These are phyloP conservation scores for Microctonus hyperodae DNA, from an alignment of 2,888 invertebrate genomes.

Conservation along the genomic window DNA sequence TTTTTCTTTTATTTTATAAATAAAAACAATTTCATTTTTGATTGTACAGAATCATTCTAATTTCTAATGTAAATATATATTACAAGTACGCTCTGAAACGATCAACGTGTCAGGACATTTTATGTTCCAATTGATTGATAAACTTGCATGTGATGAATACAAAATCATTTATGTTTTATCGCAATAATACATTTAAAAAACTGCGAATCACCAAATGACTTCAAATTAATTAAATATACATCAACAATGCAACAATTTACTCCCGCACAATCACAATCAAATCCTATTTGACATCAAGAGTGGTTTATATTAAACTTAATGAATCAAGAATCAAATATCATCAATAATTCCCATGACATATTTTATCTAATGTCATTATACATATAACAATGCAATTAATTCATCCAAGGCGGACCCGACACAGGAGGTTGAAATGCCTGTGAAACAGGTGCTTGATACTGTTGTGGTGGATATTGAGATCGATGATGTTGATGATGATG, in stretches of 20 bases:
- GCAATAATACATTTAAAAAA: not conserved
- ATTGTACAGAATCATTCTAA: conserved; percentile 38
- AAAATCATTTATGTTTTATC: not conserved
- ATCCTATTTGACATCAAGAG: not conserved
- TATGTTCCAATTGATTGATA: conserved; percentile 9
- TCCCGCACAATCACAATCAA: not conserved
- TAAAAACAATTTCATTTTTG: conserved; percentile 40
- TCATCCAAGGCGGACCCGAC: conserved; percentile 54
- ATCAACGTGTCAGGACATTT: conserved; percentile 12
- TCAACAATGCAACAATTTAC: not conserved
- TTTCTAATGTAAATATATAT: conserved; percentile 30
- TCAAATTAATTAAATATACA: not conserved
- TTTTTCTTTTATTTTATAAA: conserved; percentile 28
- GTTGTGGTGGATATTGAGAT: conserved; percentile 45
- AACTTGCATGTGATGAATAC: conserved; percentile 23
- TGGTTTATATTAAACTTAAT: not conserved
- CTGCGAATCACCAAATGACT: not conserved
- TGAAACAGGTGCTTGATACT: conserved; percentile 51
- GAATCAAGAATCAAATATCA: conserved; percentile 11
- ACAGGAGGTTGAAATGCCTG: conserved; percentile 50
- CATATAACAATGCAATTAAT: conserved; percentile 38
- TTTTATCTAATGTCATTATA: not conserved
- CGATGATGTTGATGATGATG: conserved; percentile 49
- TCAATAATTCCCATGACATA: not conserved
- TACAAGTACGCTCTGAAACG: conserved; percentile 25